Base-by-base conservation (phyloP, 2,888 invertebrate genomes). In the Neoitamus cyanurus region DNA sequence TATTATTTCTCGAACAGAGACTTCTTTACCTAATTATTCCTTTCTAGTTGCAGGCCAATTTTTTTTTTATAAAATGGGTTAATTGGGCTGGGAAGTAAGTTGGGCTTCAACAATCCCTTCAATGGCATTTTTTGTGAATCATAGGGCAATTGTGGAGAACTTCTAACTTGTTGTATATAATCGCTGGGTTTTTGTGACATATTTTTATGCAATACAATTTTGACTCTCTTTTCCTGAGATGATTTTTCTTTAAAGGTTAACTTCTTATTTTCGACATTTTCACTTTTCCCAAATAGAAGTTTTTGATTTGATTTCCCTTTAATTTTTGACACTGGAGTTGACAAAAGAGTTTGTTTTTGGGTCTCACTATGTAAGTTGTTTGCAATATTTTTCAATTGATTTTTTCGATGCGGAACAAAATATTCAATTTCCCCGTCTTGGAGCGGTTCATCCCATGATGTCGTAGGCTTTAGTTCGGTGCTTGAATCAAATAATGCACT, bases 31-130 rank as follows among this genome's bases (percentile, higher is more conserved):
- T n/a, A n/a, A n/a, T n/a, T n/a, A n/a, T n/a, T n/a, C n/a, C n/a
- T 42, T 11, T 37, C 25, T 58, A 82, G 1, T 37, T 83, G 70
- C 9, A 70, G 30, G 4, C 69, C 69, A 34, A 83, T 83, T 42
- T 92, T 93, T 87, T 92, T 93, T 88, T 93, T 94, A 88, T 95
- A 95, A 90, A 96, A 96, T 0, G 96, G 96, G 90, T 96, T 95
- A 0, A 96, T 94, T 0, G 96, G 96, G 0, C 95, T 95, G 0
- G 94, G 93, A 1, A 94, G 92, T 0, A 93, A 93, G 75, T 93
- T 92, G 0, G 94, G 93, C 88, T 97, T 97, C 1, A 97, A 90
- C n/a, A 96, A 93, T 0, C 96, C 94, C 87, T 94, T 95, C 0
- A 89, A 89, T 0, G 97, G 97, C 87, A 93, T 93, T 84, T 93